Evolutionary conservation across 2,888 invertebrate genomes (phyloP).

Genomic region (Xestia ashworthii): DNA sequence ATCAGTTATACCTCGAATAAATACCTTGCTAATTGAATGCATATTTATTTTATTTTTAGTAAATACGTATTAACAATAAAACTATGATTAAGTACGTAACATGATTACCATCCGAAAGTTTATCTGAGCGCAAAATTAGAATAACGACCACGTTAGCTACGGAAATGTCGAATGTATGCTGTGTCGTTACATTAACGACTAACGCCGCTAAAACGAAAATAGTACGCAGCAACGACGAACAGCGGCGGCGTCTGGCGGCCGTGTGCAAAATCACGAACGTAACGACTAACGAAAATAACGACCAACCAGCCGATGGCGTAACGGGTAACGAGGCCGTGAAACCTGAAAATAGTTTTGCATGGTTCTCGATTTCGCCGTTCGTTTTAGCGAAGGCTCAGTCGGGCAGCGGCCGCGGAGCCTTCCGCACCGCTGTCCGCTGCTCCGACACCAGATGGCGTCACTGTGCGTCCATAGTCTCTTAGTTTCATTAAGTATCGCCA

Average conservation of each 20-base stretch:
- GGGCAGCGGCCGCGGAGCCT: constrained; percentile 80
- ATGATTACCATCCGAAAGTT: background rate
- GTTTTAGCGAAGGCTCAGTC: constrained; percentile 80
- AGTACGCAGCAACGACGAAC: constrained; percentile 65
- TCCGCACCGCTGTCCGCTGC: constrained; percentile 71
- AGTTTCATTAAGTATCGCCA: constrained; percentile 73
- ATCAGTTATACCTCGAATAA: background rate
- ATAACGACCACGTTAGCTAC: constrained; percentile 14
- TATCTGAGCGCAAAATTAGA: constrained; percentile 29
- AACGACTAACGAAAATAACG: constrained; percentile 85
- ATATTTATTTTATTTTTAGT: background rate
- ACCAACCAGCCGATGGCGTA: constrained; percentile 71
- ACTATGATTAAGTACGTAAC: background rate
- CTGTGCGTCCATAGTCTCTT: constrained; percentile 64
- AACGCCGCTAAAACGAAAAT: constrained; percentile 65
- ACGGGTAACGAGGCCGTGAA: constrained; percentile 74
- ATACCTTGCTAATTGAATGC: background rate
- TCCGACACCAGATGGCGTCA: constrained; percentile 79
- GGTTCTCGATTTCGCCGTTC: constrained; percentile 75
- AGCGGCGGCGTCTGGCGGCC: constrained; percentile 54
- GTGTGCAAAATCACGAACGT: constrained; percentile 62
- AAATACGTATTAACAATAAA: background rate
- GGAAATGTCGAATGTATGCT: constrained; percentile 5
- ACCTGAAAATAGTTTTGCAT: constrained; percentile 76
- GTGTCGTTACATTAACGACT: constrained; percentile 61